Conservation (phyloP, 1,140 invertebrate species). For the Spodoptera litura region DNA sequence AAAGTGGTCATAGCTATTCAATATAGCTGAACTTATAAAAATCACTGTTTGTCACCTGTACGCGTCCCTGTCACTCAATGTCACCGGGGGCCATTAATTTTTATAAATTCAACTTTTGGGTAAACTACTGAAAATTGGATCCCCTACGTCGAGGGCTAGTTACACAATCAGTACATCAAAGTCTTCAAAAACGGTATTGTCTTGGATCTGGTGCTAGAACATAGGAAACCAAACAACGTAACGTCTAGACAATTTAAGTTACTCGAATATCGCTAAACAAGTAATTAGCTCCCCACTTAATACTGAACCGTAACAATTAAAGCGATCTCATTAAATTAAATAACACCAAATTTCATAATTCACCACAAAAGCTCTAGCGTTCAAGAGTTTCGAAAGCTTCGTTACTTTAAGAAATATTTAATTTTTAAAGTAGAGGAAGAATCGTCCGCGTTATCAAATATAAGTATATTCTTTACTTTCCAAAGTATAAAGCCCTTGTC, state of each 20-base stretch:
- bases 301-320: constrained; percentile 45
- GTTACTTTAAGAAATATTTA: constrained; percentile 8
- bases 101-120: constrained; percentile 43
- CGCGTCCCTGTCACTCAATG: neutral
- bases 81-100: constrained; percentile 23
- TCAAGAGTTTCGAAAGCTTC: constrained; percentile 34
- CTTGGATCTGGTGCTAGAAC: constrained; percentile 41
- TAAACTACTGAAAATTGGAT: constrained; percentile 63
- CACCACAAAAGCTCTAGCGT: constrained; percentile 37
- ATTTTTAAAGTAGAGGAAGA: constrained; percentile 22
- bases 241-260: constrained; percentile 5
- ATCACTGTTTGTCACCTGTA: constrained; percentile 8
- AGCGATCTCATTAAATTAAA: constrained; percentile 38
- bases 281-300: constrained; percentile 38
- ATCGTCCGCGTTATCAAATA: constrained; percentile 25
- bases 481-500: constrained; percentile 21
- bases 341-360: constrained; percentile 32
- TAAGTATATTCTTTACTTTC: constrained; percentile 2
- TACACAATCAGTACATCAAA: constrained; percentile 56
- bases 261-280: constrained; percentile 25
- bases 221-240: neutral
- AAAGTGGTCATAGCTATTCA: constrained; percentile 48
- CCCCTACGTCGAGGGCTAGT: constrained; percentile 49
- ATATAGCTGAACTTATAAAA: constrained; percentile 45
- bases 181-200: constrained; percentile 58